These are phyloP conservation scores for Elmis aenea DNA, from an alignment of 2,888 invertebrate genomes.

Conservation along the genomic window DNA sequence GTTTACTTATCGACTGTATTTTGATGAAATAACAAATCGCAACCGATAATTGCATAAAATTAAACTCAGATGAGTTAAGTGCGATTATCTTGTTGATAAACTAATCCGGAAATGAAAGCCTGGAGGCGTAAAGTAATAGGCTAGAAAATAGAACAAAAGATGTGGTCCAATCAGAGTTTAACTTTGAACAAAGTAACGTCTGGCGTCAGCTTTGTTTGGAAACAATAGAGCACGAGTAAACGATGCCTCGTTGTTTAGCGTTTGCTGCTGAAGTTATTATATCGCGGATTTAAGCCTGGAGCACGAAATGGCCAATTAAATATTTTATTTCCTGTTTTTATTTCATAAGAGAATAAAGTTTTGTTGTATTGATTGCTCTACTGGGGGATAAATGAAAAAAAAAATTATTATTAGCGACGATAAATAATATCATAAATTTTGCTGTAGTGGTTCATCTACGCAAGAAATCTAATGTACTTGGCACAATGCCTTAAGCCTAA, in stretches of 20 bases:
- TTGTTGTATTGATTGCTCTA: constrained; percentile 22
- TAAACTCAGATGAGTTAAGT: no score
- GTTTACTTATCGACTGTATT: no score
- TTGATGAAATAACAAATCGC: no score
- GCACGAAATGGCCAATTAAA: constrained; percentile 43
- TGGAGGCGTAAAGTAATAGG: constrained; percentile 42
- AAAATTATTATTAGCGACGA: no score
- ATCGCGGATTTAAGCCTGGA: constrained; percentile 36
- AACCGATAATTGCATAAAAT: no score
- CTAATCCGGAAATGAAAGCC: constrained; percentile 36
- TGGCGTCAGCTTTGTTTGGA: constrained; percentile 42
- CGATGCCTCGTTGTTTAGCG: constrained; percentile 44
- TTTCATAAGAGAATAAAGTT: constrained; percentile 24
- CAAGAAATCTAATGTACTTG: no score
- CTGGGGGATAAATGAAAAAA: no score
- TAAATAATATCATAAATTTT: no score
- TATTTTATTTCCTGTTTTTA: constrained; percentile 38
- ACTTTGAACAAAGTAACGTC: constrained; percentile 43
- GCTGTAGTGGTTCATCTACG: no score
- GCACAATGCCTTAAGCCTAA: no score
- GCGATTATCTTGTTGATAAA: constrained; percentile 27
- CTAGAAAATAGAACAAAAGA: constrained; percentile 43
- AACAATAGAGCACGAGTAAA: constrained; percentile 43
- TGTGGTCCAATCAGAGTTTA: constrained; percentile 40
- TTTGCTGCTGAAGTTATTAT: constrained; percentile 44